Base-by-base conservation (phyloP, 2,797 vertebrate species). In the Malurus splendens region DNA sequence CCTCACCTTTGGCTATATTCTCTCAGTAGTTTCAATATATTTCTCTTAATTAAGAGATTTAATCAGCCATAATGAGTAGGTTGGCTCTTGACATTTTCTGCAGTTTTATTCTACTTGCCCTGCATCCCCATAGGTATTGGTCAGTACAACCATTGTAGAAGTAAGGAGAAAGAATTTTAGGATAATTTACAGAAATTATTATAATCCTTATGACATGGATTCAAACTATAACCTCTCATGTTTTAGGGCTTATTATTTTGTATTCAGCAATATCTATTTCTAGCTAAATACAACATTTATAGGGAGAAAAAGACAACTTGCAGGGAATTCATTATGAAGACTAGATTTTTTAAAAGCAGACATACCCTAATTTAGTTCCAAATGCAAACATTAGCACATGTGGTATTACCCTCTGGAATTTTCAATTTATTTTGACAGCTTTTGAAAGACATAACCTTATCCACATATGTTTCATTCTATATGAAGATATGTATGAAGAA, bases 41-140 rank as follows among this genome's bases (percentile, higher is more conserved):
- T 86, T 87, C 44, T 89, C 52, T 83, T 70, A 86, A 77, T 67
- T 82, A 88, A 88, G 45, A 62, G 9, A 82, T 88, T 66, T 86
- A 93, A 93, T 82, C 47, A 67, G 47, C 39, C 72, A 67, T 50
- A 71, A 84, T 50, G 16, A 86, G 32, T 51, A 67, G 50, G 70
- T 13, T 33, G 22, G 7, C 41, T 70, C 44, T 56, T 51, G 51
- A 86, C 48, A 42, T 66, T 92, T 56, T 83, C n/a, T 72, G 61
- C 27, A 44, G 13, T 65, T 83, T 83, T 86, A 82, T 81, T 78
- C 51, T 79, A 66, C n/a, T 73, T 76, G 28, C 30, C 67, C 47
- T 71, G 42, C 13, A 77, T 32, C 33, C 65, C 32, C 45, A 47
- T 0, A 67, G 30, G 19, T 60, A 70, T 24, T 73, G 27, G 75